Conservation (phyloP, 2,888 invertebrate genomes). For the Acronicta aceris region DNA sequence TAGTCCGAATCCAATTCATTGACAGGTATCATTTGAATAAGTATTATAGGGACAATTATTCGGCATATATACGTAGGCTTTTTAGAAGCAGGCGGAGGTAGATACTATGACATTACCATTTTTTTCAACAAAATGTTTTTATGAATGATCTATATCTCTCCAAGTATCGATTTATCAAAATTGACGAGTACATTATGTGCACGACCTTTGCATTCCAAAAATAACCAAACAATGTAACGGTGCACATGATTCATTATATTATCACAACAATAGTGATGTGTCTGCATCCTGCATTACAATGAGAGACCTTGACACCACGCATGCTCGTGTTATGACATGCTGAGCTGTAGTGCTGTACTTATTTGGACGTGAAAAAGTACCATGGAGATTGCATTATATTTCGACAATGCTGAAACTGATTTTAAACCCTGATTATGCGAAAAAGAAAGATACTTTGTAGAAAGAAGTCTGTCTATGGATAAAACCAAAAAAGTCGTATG, state of each 20-base stretch:
- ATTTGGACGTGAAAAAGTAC: constrained; percentile 10
- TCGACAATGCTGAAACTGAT: background rate
- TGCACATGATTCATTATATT: constrained; percentile 31
- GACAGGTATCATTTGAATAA: too few species aligned
- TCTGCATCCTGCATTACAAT: constrained; percentile 37
- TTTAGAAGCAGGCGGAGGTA: too few species aligned
- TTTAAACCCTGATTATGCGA: background rate
- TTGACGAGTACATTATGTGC: background rate
- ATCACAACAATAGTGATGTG: constrained; percentile 43
- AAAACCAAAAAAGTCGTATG: too few species aligned
- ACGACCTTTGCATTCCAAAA: constrained; percentile 29
- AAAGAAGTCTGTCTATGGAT: too few species aligned
- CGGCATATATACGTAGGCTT: too few species aligned
- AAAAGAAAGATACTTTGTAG: too few species aligned
- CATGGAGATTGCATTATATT: constrained; percentile 9
- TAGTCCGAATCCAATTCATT: too few species aligned
- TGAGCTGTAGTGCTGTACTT: constrained; percentile 15
- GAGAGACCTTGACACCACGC: constrained; percentile 47
- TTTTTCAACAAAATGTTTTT: too few species aligned
- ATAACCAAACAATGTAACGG: constrained; percentile 23
- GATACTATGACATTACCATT: too few species aligned
- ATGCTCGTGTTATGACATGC: constrained; percentile 38
- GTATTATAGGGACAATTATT: too few species aligned
- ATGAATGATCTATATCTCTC: too few species aligned
- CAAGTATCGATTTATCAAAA: background rate